Conservation (phyloP, 2,797 vertebrate species). For the Mus spretus region DNA sequence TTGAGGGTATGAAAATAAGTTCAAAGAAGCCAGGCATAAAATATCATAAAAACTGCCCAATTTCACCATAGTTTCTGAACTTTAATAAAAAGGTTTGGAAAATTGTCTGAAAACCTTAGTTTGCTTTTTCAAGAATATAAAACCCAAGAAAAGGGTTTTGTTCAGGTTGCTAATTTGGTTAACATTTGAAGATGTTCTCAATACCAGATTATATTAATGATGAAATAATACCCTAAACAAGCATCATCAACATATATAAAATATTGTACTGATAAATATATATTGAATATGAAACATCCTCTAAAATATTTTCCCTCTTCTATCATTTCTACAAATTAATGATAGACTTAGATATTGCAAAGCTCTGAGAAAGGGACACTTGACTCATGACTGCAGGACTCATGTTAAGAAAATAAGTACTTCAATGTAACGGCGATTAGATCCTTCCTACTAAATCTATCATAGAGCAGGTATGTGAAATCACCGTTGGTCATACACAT, state of each 20-base stretch:
- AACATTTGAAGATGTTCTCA: neutral
- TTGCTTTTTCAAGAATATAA: neutral
- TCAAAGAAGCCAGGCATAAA: neutral
- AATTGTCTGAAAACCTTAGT: neutral
- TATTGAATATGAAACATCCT: neutral
- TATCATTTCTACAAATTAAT: neutral
- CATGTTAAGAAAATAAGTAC: too few species aligned
- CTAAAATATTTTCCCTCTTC: neutral
- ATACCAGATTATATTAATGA: neutral
- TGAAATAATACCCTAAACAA: neutral
- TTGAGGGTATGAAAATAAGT: neutral
- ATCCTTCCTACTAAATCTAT: neutral
- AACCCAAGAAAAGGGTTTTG: neutral
- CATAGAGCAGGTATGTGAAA: neutral
- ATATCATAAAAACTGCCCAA: neutral
- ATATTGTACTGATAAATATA: neutral
- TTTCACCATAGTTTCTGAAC: neutral
- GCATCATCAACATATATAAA: neutral
- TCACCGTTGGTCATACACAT: neutral
- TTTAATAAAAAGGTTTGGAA: neutral
- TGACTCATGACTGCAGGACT: neutral
- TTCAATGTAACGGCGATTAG: neutral
- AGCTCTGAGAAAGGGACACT: neutral
- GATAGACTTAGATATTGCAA: neutral
- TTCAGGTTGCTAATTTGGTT: neutral